Percentiles rank a stretch among this genome's conserved stretches.
phyloP scores from a whole-genome alignment of 2,797 vertebrate genomes.

The Melanotaenia boesemani region DNA sequence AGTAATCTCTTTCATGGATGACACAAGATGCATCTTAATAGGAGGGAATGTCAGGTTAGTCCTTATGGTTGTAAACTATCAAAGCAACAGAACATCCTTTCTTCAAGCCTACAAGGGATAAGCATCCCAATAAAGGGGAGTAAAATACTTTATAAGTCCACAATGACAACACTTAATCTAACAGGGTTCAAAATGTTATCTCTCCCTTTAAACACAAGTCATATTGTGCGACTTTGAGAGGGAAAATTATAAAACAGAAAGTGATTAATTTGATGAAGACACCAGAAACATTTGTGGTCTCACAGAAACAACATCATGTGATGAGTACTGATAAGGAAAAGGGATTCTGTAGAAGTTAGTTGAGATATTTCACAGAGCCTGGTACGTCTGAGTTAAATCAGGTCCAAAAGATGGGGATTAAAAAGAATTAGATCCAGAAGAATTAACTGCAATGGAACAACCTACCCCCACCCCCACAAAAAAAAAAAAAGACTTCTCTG shows the following conservation, averaged over 20 bases:
- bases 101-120: slow-evolving; percentile 11
- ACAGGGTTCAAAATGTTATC: slow-evolving; percentile 2
- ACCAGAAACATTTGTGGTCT: not conserved
- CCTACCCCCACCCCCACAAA: too few relatives aligned
- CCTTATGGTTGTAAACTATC: slow-evolving; percentile 8
- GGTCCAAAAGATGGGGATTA: not conserved
- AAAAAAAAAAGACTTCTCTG: too few relatives aligned
- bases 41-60: not conserved
- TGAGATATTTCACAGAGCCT: not conserved
- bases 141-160: slow-evolving; percentile 5
- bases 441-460: not conserved
- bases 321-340: not conserved
- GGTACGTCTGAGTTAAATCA: not conserved
- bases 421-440: not conserved
- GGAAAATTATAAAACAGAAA: slow-evolving; percentile 22
- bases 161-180: slow-evolving; percentile 51
- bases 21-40: slow-evolving; percentile 9
- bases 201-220: slow-evolving; percentile 35
- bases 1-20: slow-evolving; percentile 13
- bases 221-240: slow-evolving; percentile 27
- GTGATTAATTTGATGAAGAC: slow-evolving; percentile 55
- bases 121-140: slow-evolving; percentile 52
- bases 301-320: slow-evolving; percentile 3
- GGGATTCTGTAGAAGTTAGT: not conserved
- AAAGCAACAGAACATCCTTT: slow-evolving; percentile 16